A percentile compares a stretch with the other conserved stretches of the same genome.
Conservation (phyloP, 2,113 vertebrate species). For the Myiagra hebetior region DNA sequence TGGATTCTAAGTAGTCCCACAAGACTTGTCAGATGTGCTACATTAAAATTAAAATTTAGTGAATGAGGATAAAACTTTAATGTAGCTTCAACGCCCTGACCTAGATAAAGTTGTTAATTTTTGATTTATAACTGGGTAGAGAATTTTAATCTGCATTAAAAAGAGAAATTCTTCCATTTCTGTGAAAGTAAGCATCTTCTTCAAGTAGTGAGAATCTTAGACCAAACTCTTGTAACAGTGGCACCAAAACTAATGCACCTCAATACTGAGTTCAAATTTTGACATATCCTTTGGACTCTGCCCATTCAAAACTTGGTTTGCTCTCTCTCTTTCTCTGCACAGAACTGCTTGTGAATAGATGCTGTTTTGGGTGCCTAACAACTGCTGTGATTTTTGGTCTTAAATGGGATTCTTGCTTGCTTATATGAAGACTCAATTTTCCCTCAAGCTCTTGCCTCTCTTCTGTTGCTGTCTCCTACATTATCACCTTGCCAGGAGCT, state of each 20-base stretch:
- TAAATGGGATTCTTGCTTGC: background rate
- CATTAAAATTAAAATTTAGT: conserved; percentile 49
- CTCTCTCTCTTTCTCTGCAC: background rate
- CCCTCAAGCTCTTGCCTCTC: background rate
- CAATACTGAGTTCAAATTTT: background rate
- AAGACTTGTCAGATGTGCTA: conserved; percentile 42
- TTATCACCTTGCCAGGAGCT: background rate
- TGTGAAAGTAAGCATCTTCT: background rate
- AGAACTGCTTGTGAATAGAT: background rate
- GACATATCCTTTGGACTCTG: background rate
- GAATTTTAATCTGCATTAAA: conserved; percentile 31
- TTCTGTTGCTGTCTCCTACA: background rate
- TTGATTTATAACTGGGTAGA: conserved; percentile 29
- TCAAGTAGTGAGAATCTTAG: background rate
- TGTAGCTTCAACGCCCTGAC: conserved; percentile 40
- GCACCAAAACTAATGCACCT: background rate
- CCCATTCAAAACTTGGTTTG: background rate
- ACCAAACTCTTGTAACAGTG: background rate
- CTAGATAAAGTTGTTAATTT: conserved; percentile 64
- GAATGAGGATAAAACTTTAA: conserved; percentile 49
- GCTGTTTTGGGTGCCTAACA: background rate
- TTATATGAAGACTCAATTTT: background rate
- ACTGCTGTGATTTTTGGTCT: background rate
- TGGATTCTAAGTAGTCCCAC: conserved; percentile 22
- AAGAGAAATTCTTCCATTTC: background rate